Percentiles rank a stretch among this genome's conserved stretches.
phyloP scores from a whole-genome alignment of 2,797 vertebrate species.

The Pangasius larnaudii region DNA sequence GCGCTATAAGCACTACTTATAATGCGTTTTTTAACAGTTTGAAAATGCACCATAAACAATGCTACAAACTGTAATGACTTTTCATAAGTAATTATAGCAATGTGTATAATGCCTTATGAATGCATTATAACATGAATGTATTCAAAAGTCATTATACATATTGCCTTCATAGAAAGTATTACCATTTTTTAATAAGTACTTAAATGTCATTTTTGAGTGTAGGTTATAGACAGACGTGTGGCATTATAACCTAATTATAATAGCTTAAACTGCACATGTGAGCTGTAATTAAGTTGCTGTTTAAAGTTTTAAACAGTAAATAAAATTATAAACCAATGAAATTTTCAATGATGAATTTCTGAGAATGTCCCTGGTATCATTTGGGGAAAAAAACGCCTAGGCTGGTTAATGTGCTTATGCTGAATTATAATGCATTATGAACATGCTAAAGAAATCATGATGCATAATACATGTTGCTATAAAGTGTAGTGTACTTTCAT shows the following conservation, averaged over 20 bases:
- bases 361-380: background rate
- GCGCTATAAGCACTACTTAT: background rate
- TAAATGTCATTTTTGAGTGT: background rate
- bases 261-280: background rate
- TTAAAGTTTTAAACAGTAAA: background rate
- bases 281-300: background rate
- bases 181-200: background rate
- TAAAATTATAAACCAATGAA: background rate
- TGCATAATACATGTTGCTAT: too few relatives aligned
- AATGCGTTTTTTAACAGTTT: background rate
- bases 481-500: background rate
- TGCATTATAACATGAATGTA: background rate
- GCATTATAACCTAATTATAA: background rate
- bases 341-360: background rate
- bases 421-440: background rate
- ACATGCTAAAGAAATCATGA: background rate
- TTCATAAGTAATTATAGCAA: background rate
- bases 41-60: background rate
- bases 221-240: background rate
- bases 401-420: background rate
- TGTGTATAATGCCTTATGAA: background rate
- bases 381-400: background rate
- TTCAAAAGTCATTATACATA: too few relatives aligned
- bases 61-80: background rate
- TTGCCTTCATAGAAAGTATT: background rate